These are phyloP conservation scores for Clarias batrachus DNA, from an alignment of 2,113 vertebrate genomes.

Conservation along the genomic window DNA sequence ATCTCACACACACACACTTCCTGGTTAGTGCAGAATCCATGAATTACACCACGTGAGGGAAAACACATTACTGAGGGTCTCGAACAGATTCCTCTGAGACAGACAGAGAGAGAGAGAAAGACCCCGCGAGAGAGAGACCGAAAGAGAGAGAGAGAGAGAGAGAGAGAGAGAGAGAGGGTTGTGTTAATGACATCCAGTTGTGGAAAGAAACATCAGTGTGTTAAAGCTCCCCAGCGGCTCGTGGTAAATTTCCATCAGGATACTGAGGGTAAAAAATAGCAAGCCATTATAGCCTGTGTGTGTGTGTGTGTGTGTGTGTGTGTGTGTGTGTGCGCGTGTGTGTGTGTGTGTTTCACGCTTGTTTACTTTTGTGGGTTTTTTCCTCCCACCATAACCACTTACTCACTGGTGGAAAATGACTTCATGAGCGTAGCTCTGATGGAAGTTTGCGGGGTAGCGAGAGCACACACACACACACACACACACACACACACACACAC, in stretches of 20 bases:
- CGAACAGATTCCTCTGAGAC: too few relatives aligned
- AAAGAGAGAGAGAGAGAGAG: not conserved
- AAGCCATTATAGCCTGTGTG: constrained; percentile 2
- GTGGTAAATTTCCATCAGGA: constrained; percentile 54
- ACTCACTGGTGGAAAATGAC: constrained; percentile 65
- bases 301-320: constrained; percentile 17
- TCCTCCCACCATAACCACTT: constrained; percentile 51
- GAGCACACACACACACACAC: not conserved
- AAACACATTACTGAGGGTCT: too few relatives aligned
- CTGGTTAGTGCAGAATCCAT: too few relatives aligned
- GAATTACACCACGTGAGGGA: too few relatives aligned
- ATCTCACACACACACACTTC: too few relatives aligned
- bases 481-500: constrained; percentile 4
- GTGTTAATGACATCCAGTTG: constrained; percentile 21
- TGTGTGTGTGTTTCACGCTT: constrained; percentile 10
- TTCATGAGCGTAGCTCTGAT: constrained; percentile 59
- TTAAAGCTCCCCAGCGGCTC: constrained; percentile 36
- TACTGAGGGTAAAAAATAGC: constrained; percentile 42
- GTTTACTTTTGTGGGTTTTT: constrained; percentile 14
- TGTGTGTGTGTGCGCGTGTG: constrained; percentile 33
- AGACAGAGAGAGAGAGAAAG: not conserved
- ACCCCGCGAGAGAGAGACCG: not conserved
- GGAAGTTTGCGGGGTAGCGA: not conserved
- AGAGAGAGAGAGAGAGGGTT: not conserved
- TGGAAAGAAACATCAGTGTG: constrained; percentile 38